A percentile compares a stretch with the other conserved stretches of the same genome.
Evolutionary conservation across 1,140 invertebrate genomes (phyloP).

Genomic region (Fopius arisanus): DNA sequence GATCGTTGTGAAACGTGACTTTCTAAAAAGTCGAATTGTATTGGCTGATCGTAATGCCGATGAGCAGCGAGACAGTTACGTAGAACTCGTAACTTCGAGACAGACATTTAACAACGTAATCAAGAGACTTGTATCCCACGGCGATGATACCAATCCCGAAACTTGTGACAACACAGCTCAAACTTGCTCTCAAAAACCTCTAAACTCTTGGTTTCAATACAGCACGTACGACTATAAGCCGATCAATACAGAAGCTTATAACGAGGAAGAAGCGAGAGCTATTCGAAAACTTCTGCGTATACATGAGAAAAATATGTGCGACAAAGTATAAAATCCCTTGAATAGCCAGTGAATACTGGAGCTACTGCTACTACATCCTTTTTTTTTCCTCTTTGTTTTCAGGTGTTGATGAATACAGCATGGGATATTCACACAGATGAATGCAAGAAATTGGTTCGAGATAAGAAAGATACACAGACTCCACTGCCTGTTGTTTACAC

Average conservation of each 20-base stretch:
- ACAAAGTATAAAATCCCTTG: slow-evolving; percentile 50
- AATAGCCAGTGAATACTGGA: background rate
- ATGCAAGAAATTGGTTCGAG: slow-evolving; percentile 64
- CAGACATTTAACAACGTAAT: slow-evolving; percentile 69
- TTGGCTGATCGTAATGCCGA: slow-evolving; percentile 61
- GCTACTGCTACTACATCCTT: background rate
- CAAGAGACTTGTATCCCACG: slow-evolving; percentile 46
- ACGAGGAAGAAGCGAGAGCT: slow-evolving; percentile 61
- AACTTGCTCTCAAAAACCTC: slow-evolving; percentile 70
- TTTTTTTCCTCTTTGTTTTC: background rate
- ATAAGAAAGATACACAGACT: slow-evolving; percentile 51
- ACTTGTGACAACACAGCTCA: slow-evolving; percentile 66
- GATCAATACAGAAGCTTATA: slow-evolving; percentile 54
- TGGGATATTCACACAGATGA: slow-evolving; percentile 75
- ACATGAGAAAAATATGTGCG: slow-evolving; percentile 46
- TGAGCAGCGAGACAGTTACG: slow-evolving; percentile 72
- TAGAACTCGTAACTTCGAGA: slow-evolving; percentile 68
- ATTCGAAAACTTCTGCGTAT: slow-evolving; percentile 47
- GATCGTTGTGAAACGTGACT: slow-evolving; percentile 41
- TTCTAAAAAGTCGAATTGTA: slow-evolving; percentile 36
- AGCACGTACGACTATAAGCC: slow-evolving; percentile 49
- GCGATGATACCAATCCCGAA: slow-evolving; percentile 59
- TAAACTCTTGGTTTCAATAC: slow-evolving; percentile 74
- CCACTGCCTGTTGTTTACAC: slow-evolving; percentile 60
- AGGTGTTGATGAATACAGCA: slow-evolving; percentile 62